Percentiles rank a stretch among this genome's conserved stretches.
phyloP scores from a whole-genome alignment of 35 echinoderm and acorn worm genomes.

The Antedon bifida region DNA sequence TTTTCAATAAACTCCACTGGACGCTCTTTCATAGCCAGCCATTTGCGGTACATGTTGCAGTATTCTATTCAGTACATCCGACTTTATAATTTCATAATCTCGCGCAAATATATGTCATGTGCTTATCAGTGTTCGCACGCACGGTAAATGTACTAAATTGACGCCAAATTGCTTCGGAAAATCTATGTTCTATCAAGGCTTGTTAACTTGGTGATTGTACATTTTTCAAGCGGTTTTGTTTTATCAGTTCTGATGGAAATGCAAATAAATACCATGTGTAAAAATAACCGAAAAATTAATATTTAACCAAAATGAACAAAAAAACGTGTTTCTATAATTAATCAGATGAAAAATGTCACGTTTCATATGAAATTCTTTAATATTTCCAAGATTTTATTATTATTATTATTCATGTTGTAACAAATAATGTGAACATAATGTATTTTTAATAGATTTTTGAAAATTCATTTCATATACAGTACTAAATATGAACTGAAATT shows the following conservation, averaged over 20 bases:
- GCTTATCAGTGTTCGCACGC: background rate
- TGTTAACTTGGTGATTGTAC: background rate
- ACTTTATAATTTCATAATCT: background rate
- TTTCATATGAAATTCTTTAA: no score
- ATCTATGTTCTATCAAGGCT: background rate
- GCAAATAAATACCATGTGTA: background rate
- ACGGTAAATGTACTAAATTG: background rate
- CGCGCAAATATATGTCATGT: background rate
- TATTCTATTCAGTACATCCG: background rate
- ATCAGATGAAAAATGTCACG: no score
- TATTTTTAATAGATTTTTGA: no score
- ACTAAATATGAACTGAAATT: no score
- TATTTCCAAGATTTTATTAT: no score
- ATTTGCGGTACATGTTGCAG: background rate
- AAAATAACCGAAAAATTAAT: background rate
- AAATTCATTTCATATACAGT: no score
- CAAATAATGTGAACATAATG: no score
- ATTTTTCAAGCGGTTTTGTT: background rate
- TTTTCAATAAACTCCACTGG: background rate
- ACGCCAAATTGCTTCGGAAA: background rate
- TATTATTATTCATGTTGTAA: no score
- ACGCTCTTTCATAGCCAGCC: background rate
- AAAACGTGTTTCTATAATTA: background rate
- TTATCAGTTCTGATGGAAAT: background rate
- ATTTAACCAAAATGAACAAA: background rate